These are phyloP conservation scores for Tachyglossus aculeatus DNA, from an alignment of 2,797 vertebrate species.

Conservation along the genomic window DNA sequence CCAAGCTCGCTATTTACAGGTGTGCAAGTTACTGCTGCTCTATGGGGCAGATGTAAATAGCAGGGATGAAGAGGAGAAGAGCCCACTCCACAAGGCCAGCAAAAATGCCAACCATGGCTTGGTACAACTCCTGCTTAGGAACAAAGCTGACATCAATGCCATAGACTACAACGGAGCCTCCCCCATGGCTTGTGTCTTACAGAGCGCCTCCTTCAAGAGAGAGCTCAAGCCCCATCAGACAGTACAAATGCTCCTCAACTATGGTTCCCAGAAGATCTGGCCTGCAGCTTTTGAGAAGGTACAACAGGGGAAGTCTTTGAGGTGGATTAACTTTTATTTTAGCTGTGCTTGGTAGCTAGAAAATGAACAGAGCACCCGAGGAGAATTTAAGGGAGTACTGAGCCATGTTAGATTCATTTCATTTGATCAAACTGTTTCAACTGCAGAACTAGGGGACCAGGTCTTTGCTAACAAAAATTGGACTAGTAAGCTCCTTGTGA, in stretches of 20 bases:
- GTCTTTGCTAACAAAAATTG: no score
- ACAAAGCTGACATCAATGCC: conserved; percentile 68
- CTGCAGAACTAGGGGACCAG: no score
- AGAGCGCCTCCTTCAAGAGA: conserved; percentile 26
- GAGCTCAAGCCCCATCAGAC: conserved; percentile 53
- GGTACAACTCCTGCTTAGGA: conserved; percentile 64
- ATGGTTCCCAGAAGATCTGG: conserved; percentile 74
- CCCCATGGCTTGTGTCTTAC: conserved; percentile 70
- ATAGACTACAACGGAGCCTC: conserved; percentile 74
- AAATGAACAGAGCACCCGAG: no score
- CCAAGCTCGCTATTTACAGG: conserved; percentile 21
- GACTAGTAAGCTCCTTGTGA: no score
- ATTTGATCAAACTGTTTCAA: no score
- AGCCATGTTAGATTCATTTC: no score
- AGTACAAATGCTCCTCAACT: conserved; percentile 75
- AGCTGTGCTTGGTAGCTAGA: no score
- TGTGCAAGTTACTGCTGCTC: conserved; percentile 68
- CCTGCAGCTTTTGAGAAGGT: conserved; percentile 77
- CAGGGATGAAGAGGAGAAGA: conserved; percentile 68
- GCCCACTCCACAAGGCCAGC: conserved; percentile 76
- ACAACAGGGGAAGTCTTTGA: background rate
- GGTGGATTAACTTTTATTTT: no score
- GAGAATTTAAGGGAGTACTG: no score
- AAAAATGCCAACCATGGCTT: conserved; percentile 55
- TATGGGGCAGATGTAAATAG: conserved; percentile 49